Conservation (phyloP, 1,140 invertebrate species). For the Sarcophaga bullata region DNA sequence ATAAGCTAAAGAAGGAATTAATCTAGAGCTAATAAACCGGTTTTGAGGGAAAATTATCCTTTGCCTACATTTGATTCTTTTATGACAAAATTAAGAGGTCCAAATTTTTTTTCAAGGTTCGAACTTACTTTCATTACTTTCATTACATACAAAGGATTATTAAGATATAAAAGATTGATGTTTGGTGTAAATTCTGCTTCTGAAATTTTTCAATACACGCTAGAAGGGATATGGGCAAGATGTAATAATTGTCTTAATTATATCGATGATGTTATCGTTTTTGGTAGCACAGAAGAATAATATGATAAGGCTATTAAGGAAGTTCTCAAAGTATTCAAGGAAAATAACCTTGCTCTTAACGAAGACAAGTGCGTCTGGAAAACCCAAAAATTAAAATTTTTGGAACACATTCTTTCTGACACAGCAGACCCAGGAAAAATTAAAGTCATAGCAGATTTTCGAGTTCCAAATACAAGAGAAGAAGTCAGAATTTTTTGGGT, state of each 20-base stretch:
- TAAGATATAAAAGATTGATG: constrained; percentile 48
- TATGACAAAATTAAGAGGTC: constrained; percentile 33
- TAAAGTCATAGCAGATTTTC: constrained; percentile 30
- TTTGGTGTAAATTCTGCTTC: constrained; percentile 48
- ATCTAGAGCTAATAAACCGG: constrained; percentile 14
- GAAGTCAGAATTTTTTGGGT: too few species aligned
- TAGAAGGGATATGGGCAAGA: constrained; percentile 41
- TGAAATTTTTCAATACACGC: constrained; percentile 49
- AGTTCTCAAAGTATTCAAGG: too few species aligned
- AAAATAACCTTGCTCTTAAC: too few species aligned
- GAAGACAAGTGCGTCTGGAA: too few species aligned
- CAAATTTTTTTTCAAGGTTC: constrained; percentile 50
- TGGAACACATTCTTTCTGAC: too few species aligned
- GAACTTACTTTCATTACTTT: constrained; percentile 52
- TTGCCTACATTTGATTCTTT: constrained; percentile 26
- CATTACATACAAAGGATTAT: constrained; percentile 47
- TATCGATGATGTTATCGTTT: constrained; percentile 29
- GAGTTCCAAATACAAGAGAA: too few species aligned
- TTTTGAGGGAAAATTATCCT: neutral
- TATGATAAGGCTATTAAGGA: neutral
- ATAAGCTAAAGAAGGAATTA: constrained; percentile 6
- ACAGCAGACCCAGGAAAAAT: constrained; percentile 42
- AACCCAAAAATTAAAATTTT: too few species aligned
- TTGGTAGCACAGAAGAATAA: too few species aligned
- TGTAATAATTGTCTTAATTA: constrained; percentile 34